A percentile compares a stretch with the other conserved stretches of the same genome.
Conservation (phyloP, 1,140 invertebrate genomes). For the Xylocopa sonorina region DNA sequence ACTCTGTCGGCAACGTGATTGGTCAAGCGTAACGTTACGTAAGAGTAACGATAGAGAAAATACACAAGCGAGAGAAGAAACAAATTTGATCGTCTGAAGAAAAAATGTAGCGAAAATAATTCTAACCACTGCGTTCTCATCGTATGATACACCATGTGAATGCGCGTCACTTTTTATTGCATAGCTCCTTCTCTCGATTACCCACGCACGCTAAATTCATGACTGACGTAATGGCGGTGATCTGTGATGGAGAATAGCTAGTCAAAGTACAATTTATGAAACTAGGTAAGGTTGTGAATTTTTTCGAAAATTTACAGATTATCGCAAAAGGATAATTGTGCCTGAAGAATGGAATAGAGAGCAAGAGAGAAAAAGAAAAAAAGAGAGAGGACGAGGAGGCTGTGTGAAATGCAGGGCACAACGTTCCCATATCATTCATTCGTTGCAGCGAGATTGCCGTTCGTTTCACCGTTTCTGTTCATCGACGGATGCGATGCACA, state of each 20-base stretch:
- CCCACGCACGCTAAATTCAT: slow-evolving; percentile 40
- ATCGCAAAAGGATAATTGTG: not conserved
- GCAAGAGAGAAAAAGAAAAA: no score
- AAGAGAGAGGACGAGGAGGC: not conserved
- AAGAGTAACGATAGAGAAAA: slow-evolving; percentile 54
- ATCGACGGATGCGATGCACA: no score
- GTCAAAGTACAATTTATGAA: not conserved
- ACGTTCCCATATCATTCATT: slow-evolving; percentile 67
- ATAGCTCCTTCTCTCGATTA: not conserved
- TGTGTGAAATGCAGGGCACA: slow-evolving; percentile 56
- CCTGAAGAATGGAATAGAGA: no score
- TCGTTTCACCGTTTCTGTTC: no score
- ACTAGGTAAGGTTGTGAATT: not conserved
- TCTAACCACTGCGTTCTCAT: no score
- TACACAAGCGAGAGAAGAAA: not conserved
- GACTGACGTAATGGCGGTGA: slow-evolving; percentile 45
- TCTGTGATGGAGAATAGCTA: not conserved
- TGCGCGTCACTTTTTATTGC: not conserved
- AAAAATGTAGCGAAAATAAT: no score
- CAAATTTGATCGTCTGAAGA: no score
- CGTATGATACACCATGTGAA: no score
- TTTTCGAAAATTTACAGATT: not conserved
- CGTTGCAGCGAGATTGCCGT: slow-evolving; percentile 14
- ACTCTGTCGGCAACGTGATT: not conserved
- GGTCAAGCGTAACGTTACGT: slow-evolving; percentile 47